A percentile compares a stretch with the other conserved stretches of the same genome.
phyloP scores from a whole-genome alignment of 2,888 invertebrate genomes.

The Rhagonycha fulva region DNA sequence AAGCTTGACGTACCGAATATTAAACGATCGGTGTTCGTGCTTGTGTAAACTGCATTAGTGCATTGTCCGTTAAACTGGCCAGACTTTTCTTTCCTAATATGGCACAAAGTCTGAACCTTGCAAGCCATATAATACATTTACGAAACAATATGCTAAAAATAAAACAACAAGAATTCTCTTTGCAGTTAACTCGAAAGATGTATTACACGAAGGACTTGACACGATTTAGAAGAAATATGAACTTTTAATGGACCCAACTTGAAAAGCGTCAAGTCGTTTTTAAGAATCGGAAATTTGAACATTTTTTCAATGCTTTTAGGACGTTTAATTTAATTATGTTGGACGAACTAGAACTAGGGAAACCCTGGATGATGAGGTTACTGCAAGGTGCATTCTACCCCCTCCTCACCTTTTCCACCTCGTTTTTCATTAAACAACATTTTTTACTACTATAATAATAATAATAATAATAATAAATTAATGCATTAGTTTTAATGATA shows the following conservation, averaged over 20 bases:
- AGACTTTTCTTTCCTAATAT: slow-evolving; percentile 11
- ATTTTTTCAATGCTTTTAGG: neutral
- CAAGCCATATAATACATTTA: neutral
- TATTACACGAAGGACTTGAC: neutral
- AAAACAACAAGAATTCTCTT: neutral
- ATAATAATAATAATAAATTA: neutral
- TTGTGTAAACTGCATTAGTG: slow-evolving; percentile 6
- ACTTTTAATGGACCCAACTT: neutral
- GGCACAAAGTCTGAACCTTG: slow-evolving; percentile 8
- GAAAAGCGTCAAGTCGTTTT: neutral
- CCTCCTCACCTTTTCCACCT: no score
- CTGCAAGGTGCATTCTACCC: no score
- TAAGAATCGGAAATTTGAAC: neutral
- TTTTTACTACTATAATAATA: no score
- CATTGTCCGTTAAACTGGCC: slow-evolving; percentile 9
- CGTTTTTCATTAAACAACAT: no score
- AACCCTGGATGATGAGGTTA: no score
- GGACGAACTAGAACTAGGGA: no score
- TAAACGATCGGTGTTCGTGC: neutral
- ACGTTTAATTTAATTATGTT: no score
- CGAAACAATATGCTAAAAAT: slow-evolving; percentile 7
- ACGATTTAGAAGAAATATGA: neutral
- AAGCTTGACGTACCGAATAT: neutral
- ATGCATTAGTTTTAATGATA: neutral
- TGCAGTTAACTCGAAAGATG: neutral